Percentiles rank a stretch among this genome's conserved stretches.
phyloP scores from a whole-genome alignment of 2,797 vertebrate species.

The Dallia pectoralis region DNA sequence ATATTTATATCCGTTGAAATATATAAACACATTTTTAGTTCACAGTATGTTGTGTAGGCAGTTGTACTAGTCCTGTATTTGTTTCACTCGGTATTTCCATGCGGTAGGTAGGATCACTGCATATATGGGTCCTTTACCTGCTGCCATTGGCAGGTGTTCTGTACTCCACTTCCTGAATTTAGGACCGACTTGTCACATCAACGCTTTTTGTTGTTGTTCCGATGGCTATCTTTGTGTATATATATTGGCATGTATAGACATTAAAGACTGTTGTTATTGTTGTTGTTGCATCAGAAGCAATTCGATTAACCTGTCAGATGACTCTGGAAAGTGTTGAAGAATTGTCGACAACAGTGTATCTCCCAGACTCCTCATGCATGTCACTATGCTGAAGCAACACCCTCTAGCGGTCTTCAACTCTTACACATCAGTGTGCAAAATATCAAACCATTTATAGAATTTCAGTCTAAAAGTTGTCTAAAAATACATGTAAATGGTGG shows the following conservation, averaged over 20 bases:
- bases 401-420: slow-evolving; percentile 15
- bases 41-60: not conserved
- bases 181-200: not conserved
- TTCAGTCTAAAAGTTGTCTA: not conserved
- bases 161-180: slow-evolving; percentile 13
- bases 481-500: not conserved
- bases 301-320: too few species aligned
- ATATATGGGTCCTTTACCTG: not conserved
- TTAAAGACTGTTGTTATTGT: not conserved
- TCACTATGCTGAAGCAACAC: not conserved
- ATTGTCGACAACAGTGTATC: not conserved
- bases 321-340: not conserved
- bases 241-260: too few species aligned
- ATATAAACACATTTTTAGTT: not conserved
- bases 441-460: not conserved
- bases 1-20: not conserved
- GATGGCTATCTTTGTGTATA: too few species aligned
- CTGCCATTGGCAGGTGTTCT: not conserved
- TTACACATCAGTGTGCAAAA: not conserved
- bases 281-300: not conserved
- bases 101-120: not conserved
- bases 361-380: too few species aligned
- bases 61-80: not conserved
- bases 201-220: not conserved
- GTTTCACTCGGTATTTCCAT: not conserved